These are phyloP conservation scores for Drosophila kambysellisi DNA, from an alignment of 2,888 invertebrate genomes.

Conservation along the genomic window DNA sequence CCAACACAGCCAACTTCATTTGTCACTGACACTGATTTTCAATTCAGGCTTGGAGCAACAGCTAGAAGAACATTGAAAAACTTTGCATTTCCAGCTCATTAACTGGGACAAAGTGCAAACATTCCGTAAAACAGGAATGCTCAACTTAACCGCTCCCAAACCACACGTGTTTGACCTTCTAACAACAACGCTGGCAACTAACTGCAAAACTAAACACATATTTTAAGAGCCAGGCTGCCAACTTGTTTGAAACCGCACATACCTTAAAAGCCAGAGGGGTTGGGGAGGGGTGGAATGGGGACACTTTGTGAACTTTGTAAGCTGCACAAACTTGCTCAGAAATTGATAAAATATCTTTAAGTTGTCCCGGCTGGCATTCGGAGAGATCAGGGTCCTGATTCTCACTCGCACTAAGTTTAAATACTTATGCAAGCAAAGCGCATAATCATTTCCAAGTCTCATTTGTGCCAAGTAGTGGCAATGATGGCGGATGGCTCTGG, in stretches of 20 bases:
- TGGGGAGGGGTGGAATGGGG: not conserved
- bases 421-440: conserved; percentile 57
- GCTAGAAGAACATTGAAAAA: conserved; percentile 42
- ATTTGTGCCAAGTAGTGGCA: conserved; percentile 65
- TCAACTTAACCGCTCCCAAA: conserved; percentile 34
- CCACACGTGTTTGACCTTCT: conserved; percentile 65
- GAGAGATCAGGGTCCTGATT: conserved; percentile 13
- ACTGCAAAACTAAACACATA: conserved; percentile 55
- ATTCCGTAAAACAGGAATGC: conserved; percentile 3
- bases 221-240: conserved; percentile 36
- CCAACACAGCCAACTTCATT: not conserved
- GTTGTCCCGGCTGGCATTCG: conserved; percentile 53
- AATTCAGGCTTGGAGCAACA: conserved; percentile 38
- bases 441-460: conserved; percentile 80
- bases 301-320: conserved; percentile 55
- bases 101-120: conserved; percentile 68
- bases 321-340: conserved; percentile 63
- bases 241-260: conserved; percentile 32
- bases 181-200: conserved; percentile 7
- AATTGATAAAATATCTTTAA: conserved; percentile 80
- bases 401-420: conserved; percentile 45
- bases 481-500: not conserved
- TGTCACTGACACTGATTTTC: conserved; percentile 8
- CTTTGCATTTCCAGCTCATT: conserved; percentile 75
- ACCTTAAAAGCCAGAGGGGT: conserved; percentile 11